phyloP scores from a whole-genome alignment of 2,113 vertebrate genomes.

The Centropus unirufus region DNA sequence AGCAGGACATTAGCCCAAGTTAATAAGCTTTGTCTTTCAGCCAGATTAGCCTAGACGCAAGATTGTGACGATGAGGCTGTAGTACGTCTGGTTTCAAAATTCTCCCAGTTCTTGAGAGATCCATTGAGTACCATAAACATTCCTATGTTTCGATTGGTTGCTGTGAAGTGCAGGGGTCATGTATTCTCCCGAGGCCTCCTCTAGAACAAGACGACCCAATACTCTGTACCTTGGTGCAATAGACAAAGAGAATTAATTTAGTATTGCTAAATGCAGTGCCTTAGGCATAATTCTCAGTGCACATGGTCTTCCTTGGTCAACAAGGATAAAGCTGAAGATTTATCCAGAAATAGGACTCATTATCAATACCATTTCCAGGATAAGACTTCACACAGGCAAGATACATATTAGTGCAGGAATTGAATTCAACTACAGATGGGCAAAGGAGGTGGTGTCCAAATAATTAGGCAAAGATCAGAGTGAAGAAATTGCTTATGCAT shows the following conservation, averaged over 20 bases:
- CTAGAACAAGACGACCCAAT: not conserved
- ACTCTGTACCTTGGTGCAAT: not conserved
- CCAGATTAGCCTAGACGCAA: not conserved
- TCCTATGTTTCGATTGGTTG: not conserved
- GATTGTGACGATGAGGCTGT: not conserved
- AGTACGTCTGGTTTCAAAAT: not conserved
- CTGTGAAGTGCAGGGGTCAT: not conserved
- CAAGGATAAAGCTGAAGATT: not conserved
- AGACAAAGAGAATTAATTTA: not conserved
- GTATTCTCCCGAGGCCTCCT: not conserved
- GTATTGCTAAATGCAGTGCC: not conserved
- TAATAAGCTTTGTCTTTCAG: not conserved
- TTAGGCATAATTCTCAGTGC: not conserved
- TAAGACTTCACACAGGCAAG: not conserved
- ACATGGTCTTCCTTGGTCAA: not conserved
- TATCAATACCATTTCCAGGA: not conserved
- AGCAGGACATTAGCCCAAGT: not conserved
- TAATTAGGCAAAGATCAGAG: not conserved
- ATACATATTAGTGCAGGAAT: not conserved
- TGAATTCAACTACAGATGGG: not conserved
- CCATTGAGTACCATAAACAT: not conserved
- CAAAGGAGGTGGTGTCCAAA: not conserved
- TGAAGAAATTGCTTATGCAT: not conserved
- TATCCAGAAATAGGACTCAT: not conserved
- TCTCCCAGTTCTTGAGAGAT: not conserved